phyloP scores from a whole-genome alignment of 2,113 vertebrate genomes.

The Cervus canadensis region DNA sequence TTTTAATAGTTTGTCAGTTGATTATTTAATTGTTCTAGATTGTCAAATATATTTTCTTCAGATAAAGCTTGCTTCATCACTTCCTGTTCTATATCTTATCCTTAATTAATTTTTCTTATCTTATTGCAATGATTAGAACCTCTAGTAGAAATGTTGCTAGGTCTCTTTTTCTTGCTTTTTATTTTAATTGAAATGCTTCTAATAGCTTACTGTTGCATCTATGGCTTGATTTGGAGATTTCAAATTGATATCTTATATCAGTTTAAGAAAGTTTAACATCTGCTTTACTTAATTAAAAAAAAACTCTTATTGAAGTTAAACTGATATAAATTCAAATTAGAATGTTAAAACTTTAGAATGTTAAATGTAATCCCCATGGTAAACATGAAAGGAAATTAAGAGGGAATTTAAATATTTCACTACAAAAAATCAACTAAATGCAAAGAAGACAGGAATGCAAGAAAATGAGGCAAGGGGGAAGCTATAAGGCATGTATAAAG shows the following conservation, averaged over 20 bases:
- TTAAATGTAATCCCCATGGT: background rate
- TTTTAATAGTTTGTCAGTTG: background rate
- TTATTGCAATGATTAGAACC: background rate
- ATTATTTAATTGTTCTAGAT: background rate
- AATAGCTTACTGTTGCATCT: background rate
- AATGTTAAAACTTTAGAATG: background rate
- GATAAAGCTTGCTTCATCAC: background rate
- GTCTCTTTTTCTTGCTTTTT: background rate
- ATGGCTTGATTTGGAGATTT: background rate
- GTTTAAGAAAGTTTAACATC: constrained; percentile 8
- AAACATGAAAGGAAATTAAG: background rate
- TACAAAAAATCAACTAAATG: background rate
- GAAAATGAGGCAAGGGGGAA: background rate
- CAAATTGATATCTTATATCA: background rate
- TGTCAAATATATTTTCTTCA: background rate
- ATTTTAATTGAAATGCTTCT: background rate
- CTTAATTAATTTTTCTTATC: background rate
- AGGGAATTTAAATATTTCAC: background rate
- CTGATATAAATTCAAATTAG: background rate
- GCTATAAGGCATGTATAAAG: background rate
- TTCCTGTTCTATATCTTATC: background rate
- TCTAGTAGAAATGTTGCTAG: background rate
- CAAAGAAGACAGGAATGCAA: background rate
- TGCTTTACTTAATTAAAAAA: background rate
- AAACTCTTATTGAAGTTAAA: background rate